A percentile compares a stretch with the other conserved stretches of the same genome.
Evolutionary conservation across 2,888 invertebrate species (phyloP).

Genomic region (Dolomedes plantarius): DNA sequence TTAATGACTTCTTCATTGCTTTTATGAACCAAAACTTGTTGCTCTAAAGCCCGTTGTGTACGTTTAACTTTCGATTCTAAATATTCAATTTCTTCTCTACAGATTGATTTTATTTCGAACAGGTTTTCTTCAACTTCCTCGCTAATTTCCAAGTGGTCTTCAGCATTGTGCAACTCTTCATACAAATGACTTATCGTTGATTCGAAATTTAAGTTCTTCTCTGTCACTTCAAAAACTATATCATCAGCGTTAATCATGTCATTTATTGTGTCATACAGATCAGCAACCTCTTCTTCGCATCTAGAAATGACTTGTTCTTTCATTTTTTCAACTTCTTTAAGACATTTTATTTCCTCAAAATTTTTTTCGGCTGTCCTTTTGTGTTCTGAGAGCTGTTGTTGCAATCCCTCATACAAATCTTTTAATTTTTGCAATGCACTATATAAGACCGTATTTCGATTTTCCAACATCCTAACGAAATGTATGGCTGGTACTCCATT

Average conservation of each 20-base stretch:
- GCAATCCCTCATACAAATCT: neutral
- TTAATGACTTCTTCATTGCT: neutral
- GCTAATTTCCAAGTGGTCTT: slow-evolving; percentile 23
- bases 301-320: neutral
- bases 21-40: neutral
- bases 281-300: neutral
- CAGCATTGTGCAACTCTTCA: neutral
- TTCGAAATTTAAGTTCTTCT: neutral
- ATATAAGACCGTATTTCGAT: slow-evolving; percentile 1
- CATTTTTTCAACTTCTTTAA: neutral
- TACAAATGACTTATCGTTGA: neutral
- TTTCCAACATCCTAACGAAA: slow-evolving; percentile 17
- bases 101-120: neutral
- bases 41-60: neutral
- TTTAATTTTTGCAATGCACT: slow-evolving; percentile 5
- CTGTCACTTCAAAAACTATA: slow-evolving; percentile 15
- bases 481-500: slow-evolving; percentile 19
- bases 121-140: slow-evolving; percentile 28
- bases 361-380: neutral
- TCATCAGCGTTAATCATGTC: slow-evolving; percentile 8
- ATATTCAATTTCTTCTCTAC: neutral
- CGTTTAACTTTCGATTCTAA: neutral
- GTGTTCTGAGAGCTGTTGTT: neutral
- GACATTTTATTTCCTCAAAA: neutral
- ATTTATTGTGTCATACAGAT: slow-evolving; percentile 22